Evolutionary conservation across 2,797 vertebrate genomes (phyloP).

Genomic region (Epinephelus coioides): DNA sequence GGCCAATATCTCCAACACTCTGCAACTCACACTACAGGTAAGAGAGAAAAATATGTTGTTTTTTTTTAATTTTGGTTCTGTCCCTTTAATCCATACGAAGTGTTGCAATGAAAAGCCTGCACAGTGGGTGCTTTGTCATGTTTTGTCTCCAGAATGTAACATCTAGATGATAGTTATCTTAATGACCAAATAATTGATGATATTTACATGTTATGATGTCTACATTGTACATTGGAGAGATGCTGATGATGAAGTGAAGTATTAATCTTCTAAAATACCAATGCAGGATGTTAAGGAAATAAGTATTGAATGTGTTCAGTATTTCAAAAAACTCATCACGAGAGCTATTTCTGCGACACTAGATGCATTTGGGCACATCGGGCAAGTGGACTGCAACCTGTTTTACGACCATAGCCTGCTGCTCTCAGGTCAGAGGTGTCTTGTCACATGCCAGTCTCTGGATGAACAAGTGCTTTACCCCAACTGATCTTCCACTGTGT

Average conservation of each 20-base stretch:
- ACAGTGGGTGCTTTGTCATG: not conserved
- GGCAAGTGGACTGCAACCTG: slow-evolving; percentile 53
- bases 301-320: not conserved
- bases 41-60: no score
- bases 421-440: slow-evolving; percentile 70
- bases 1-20: no score
- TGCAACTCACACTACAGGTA: no score
- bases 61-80: no score
- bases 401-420: slow-evolving; percentile 58
- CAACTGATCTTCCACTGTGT: slow-evolving; percentile 66
- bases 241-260: not conserved
- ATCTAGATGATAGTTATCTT: not conserved
- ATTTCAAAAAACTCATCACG: not conserved
- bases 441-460: slow-evolving; percentile 71
- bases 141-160: not conserved
- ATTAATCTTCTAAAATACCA: not conserved
- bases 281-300: not conserved
- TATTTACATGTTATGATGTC: not conserved
- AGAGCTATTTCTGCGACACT: not conserved
- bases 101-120: slow-evolving; percentile 1
- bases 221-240: not conserved
- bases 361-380: slow-evolving; percentile 17
- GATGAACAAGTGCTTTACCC: slow-evolving; percentile 67
- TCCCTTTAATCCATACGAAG: slow-evolving; percentile 20
- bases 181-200: not conserved